Evolutionary conservation across 2,888 invertebrate species (phyloP).

Genomic region (Proisotoma minuta): DNA sequence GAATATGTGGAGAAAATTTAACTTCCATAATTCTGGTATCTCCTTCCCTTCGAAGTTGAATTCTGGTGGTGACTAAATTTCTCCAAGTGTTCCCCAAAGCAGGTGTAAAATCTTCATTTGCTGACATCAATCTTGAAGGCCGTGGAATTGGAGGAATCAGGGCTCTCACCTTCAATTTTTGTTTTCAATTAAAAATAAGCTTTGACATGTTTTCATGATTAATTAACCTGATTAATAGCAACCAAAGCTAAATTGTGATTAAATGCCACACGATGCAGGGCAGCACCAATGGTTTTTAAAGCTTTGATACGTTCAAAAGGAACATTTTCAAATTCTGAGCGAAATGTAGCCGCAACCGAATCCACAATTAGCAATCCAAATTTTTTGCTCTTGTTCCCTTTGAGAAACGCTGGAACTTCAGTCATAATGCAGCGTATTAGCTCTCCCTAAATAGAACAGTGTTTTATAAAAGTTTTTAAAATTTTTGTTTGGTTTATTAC

Average conservation of each 20-base stretch:
- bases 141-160: background rate
- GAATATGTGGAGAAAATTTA: conserved; percentile 59
- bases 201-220: background rate
- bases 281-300: background rate
- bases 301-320: background rate
- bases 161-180: background rate
- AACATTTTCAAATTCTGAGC: conserved; percentile 55
- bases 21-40: conserved; percentile 54
- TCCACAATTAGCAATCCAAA: conserved; percentile 67
- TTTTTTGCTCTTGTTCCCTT: conserved; percentile 50
- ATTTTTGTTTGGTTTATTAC: conserved; percentile 49
- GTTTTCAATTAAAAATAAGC: background rate
- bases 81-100: conserved; percentile 65
- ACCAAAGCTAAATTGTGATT: conserved; percentile 34
- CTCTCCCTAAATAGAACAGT: conserved; percentile 52
- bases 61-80: conserved; percentile 60
- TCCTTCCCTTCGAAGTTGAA: conserved; percentile 53
- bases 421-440: conserved; percentile 57
- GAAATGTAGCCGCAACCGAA: conserved; percentile 68
- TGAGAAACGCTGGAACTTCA: conserved; percentile 58
- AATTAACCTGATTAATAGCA: conserved; percentile 2
- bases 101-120: conserved; percentile 49
- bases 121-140: background rate
- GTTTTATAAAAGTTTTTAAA: background rate
- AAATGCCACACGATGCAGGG: conserved; percentile 49